Evolutionary conservation across 2,113 vertebrate species (phyloP), one percentile per base, ranked within the genome.

Genomic region (Melanotaenia duboulayi): DNA sequence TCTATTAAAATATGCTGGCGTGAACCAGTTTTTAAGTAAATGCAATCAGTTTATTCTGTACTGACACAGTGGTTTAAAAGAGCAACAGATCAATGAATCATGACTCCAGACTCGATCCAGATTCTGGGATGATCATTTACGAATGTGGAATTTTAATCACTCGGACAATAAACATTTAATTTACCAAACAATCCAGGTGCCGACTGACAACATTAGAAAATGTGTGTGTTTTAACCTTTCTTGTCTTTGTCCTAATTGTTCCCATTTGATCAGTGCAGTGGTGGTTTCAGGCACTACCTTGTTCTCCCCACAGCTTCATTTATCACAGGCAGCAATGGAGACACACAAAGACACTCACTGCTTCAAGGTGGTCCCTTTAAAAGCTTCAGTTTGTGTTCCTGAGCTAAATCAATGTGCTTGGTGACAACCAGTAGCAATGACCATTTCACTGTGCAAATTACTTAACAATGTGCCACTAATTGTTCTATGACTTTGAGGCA

Each of bases 331-430:
- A 68, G 75, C 80, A 76, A 73, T 83, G 70, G 79, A 81, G 60
- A 84, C 63, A 71, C 83, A 79, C 83, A 78, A 74, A 89, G 82
- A 42, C 81, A 54, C 55, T 80, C 25, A 2, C 55, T 71, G 76
- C 78, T 82, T 89, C 80, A 88, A 91, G 90, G 88, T 91, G 86
- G 86, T 87, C 85, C 75, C 70, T 78, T 86, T 58, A 87, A 88
- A 87, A 68, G 71, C 81, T 82, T 87, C 78, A 65, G 74, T 78
- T 88, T 90, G 83, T 89, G 88, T 92, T 85, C 81, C 84, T 78
- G 76, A 87, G 87, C 88, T 83, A 87, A 91, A 92, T 91, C 82
- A 65, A 90, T 91, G 81, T 46, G 66, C 71, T 76, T 76, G 61
- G 76, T 86, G 85, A 90, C 80, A 88, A 75, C 60, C 49, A 25